A percentile compares a stretch with the other conserved stretches of the same genome.
phyloP scores from a whole-genome alignment of 1,140 invertebrate species.

The Brachionus manjavacas region DNA sequence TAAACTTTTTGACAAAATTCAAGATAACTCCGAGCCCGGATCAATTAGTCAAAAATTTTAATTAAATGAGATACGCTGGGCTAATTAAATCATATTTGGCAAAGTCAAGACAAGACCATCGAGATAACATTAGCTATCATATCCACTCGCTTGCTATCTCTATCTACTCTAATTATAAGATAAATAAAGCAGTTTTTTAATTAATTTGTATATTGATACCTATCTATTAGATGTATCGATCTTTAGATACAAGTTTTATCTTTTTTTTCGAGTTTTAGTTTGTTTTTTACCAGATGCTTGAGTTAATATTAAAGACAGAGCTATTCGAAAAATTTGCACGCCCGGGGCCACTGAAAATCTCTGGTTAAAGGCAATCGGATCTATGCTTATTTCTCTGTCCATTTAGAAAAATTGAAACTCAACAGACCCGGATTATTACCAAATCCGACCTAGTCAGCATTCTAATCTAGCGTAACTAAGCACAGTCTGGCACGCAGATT shows the following conservation, averaged over 20 bases:
- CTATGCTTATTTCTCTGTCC: background rate
- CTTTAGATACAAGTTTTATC: background rate
- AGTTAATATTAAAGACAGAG: conserved; percentile 7
- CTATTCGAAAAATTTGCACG: conserved; percentile 23
- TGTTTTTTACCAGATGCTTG: conserved; percentile 18
- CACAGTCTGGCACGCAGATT: background rate
- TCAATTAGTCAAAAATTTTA: conserved; percentile 11
- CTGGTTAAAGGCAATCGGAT: background rate
- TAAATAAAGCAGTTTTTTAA: conserved; percentile 41
- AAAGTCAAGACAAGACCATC: conserved; percentile 1
- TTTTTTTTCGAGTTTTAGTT: background rate
- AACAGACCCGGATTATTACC: conserved; percentile 13
- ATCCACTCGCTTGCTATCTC: background rate
- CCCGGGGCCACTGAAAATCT: background rate
- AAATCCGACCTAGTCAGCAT: background rate
- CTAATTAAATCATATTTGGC: conserved; percentile 33
- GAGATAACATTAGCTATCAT: background rate
- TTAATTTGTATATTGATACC: conserved; percentile 40
- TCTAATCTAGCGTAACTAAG: conserved; percentile 22
- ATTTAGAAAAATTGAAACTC: background rate
- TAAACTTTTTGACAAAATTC: background rate
- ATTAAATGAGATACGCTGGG: background rate
- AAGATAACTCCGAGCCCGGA: background rate
- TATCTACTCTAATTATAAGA: conserved; percentile 34
- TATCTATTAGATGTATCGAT: conserved; percentile 18